Evolutionary conservation across 2,113 vertebrate species (phyloP).

Genomic region (Mormoops blainvillei): DNA sequence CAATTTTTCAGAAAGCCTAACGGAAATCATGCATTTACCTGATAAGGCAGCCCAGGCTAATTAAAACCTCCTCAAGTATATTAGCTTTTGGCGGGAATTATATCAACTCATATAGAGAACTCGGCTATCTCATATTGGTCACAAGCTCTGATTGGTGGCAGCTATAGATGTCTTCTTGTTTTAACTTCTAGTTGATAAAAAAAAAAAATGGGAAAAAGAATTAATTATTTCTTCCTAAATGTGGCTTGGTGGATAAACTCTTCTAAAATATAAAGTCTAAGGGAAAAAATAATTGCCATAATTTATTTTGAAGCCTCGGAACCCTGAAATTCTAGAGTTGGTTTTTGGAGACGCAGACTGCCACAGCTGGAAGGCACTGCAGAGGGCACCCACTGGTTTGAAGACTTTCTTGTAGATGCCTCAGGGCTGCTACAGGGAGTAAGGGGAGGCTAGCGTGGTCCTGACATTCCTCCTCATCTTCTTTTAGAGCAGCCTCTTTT

Average conservation of each 20-base stretch:
- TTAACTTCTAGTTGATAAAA: slow-evolving; percentile 35
- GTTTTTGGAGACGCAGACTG: neutral
- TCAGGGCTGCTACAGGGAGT: neutral
- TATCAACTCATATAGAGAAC: slow-evolving; percentile 4
- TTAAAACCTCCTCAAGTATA: slow-evolving; percentile 46
- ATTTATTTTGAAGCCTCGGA: neutral
- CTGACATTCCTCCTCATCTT: neutral
- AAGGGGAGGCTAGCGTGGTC: neutral
- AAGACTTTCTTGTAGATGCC: neutral
- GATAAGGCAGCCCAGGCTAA: slow-evolving; percentile 49
- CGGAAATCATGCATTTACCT: slow-evolving; percentile 44
- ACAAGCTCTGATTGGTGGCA: slow-evolving; percentile 59
- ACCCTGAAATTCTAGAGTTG: neutral
- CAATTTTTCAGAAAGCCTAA: slow-evolving; percentile 49
- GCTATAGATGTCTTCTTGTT: slow-evolving; percentile 17
- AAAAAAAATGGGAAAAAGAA: slow-evolving; percentile 29
- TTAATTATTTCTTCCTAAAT: slow-evolving; percentile 31
- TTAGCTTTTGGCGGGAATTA: slow-evolving; percentile 54
- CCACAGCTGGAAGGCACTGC: neutral
- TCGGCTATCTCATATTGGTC: slow-evolving; percentile 31
- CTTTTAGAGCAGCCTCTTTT: neutral
- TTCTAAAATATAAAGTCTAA: neutral
- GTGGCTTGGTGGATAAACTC: neutral
- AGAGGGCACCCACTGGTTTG: neutral
- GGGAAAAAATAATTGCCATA: neutral